These are phyloP conservation scores for Heteromormyrus szaboi DNA, from an alignment of 2,797 vertebrate genomes.

Conservation along the genomic window DNA sequence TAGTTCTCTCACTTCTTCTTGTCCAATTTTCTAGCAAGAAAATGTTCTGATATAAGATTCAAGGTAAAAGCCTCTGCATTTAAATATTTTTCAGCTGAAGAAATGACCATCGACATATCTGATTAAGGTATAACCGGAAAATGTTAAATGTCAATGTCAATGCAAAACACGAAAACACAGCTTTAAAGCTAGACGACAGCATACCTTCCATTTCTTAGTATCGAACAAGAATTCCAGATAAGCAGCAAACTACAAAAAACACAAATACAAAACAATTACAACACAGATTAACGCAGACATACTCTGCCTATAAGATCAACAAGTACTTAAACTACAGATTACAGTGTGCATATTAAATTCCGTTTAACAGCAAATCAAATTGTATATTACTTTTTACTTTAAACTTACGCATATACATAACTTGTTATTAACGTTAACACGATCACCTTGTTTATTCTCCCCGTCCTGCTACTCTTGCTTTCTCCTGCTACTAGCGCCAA, in stretches of 20 bases:
- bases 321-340: neutral
- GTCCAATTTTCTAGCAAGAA: neutral
- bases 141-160: neutral
- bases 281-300: neutral
- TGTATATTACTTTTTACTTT: neutral
- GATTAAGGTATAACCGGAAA: neutral
- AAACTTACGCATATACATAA: neutral
- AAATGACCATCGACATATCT: neutral
- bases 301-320: neutral
- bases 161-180: neutral
- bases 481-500: neutral
- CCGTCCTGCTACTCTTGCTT: neutral
- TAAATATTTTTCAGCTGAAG: neutral
- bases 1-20: neutral
- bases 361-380: neutral
- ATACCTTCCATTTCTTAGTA: slow-evolving; percentile 2
- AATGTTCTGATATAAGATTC: neutral
- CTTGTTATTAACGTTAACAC: neutral
- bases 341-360: neutral
- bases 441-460: neutral
- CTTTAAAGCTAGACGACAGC: neutral
- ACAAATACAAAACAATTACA: neutral
- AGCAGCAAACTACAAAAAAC: neutral
- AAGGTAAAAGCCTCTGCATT: neutral
- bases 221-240: neutral